These are phyloP conservation scores for Atopsyche davidsoni DNA, from an alignment of 1,140 invertebrate genomes.

Conservation along the genomic window DNA sequence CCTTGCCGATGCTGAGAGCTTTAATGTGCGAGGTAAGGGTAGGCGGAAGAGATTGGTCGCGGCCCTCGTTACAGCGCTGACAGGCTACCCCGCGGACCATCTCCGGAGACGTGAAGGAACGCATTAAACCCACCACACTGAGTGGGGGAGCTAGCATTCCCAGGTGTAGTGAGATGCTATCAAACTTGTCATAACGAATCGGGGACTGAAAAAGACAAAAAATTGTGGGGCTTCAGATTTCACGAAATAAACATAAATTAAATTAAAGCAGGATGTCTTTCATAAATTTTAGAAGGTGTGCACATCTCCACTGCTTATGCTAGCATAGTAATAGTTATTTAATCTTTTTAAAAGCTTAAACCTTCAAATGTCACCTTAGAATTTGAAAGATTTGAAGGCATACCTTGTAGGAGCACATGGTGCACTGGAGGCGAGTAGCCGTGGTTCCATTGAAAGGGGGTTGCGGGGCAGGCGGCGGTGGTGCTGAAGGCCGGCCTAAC, in stretches of 20 bases:
- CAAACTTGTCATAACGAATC: conserved; percentile 83
- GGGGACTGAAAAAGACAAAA: conserved; percentile 68
- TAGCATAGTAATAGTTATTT: too few relatives aligned
- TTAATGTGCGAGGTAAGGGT: conserved; percentile 62
- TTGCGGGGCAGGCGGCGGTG: conserved; percentile 35
- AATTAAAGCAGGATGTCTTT: too few relatives aligned
- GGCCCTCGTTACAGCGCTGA: conserved; percentile 59
- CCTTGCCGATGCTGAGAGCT: conserved; percentile 81
- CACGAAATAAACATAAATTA: too few relatives aligned
- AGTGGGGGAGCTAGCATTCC: conserved; percentile 54
- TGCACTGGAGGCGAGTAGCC: conserved; percentile 77
- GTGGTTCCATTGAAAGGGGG: conserved; percentile 60
- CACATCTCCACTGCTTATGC: too few relatives aligned
- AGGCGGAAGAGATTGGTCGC: conserved; percentile 17
- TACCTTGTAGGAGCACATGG: conserved; percentile 72
- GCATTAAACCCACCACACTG: conserved; percentile 55
- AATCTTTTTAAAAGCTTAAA: too few relatives aligned
- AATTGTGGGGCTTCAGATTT: too few relatives aligned
- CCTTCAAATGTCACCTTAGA: too few relatives aligned
- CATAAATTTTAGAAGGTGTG: too few relatives aligned
- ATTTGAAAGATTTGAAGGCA: too few relatives aligned
- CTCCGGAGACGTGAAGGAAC: conserved; percentile 78
- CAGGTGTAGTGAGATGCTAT: conserved; percentile 71
- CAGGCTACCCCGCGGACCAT: conserved; percentile 78
- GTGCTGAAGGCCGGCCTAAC: conserved; percentile 34